Conservation (phyloP, 1,140 invertebrate genomes). For the Hormaphis cornu region DNA sequence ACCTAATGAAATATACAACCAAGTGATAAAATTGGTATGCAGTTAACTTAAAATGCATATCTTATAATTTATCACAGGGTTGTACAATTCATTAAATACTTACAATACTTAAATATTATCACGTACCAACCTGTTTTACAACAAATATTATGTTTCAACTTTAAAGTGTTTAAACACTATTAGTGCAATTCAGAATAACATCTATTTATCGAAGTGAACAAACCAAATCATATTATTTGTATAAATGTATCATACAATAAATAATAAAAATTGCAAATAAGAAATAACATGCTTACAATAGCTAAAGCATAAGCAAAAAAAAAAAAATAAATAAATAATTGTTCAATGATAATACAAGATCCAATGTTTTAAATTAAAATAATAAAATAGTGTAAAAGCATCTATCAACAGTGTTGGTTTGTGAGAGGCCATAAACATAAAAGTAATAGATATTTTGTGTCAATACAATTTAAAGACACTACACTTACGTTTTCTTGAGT, state of each 20-base stretch:
- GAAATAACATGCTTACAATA: background rate
- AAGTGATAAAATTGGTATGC: too few species aligned
- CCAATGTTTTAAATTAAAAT: constrained; percentile 14
- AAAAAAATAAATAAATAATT: background rate
- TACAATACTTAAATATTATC: too few species aligned
- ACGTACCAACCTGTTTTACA: too few species aligned
- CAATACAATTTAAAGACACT: background rate
- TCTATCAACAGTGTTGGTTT: background rate
- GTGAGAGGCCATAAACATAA: background rate
- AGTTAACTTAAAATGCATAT: too few species aligned
- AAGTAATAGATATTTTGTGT: background rate
- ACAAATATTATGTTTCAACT: too few species aligned
- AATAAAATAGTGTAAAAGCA: background rate
- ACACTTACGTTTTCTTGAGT: constrained; percentile 72
- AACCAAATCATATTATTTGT: too few species aligned
- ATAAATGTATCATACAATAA: too few species aligned
- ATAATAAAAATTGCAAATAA: background rate
- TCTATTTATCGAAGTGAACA: too few species aligned
- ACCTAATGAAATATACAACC: too few species aligned
- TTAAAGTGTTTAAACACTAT: too few species aligned
- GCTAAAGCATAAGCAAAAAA: background rate
- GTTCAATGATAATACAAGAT: background rate
- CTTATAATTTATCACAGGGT: too few species aligned
- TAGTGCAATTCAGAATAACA: background rate
- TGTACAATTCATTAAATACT: too few species aligned